Evolutionary conservation across 2,888 invertebrate species (phyloP), one percentile per base, ranked within the genome.

Genomic region (Archaeoteleia sp.): DNA sequence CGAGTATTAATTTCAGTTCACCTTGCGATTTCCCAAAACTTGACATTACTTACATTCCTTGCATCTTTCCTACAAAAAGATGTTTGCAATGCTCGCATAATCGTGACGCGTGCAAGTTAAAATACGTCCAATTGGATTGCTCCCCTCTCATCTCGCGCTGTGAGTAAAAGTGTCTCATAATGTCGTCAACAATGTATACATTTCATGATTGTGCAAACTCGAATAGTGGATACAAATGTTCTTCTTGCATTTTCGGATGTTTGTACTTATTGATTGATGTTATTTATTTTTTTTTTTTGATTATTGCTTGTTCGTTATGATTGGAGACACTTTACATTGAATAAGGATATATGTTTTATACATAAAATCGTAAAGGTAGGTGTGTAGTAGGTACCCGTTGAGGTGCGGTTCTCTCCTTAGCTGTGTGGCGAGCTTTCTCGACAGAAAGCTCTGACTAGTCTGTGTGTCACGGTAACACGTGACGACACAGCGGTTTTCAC

Each of bases 391-490:
- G 83, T 84, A 84, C 84, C 84, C 81, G 80, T 83, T 83, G 71
- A 79, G 78, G 79, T 83, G 84, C 82, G 81, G 82, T 79, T 82
- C 81, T 82, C 82, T 83, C 82, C 82, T 77, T 75, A 80, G 83
- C 73, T 78, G 84, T 82, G 80, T 81, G 80, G 74, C 76, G 77
- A 79, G 78, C 79, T 80, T 79, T 83, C 79, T 75, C 78, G 80
- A 73, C 78, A 78, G 81, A 83, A 81, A 83, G 82, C 81, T 81
- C 79, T 76, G 78, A 75, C 73, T 76, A 82, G 76, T 78, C 76
- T 78, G 76, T 78, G 76, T 78, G 74, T 78, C 78, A 74, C 75
- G 77, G 40, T 76, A 72, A 76, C 78, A 78, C 78, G 77, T 77
- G 79, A 78, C 77, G 74, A 76, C 74, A 75, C 73, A 76, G 73